Evolutionary conservation across 2,797 vertebrate species (phyloP), one percentile per base, ranked within the genome.

Genomic region (Neoniphon sammara): DNA sequence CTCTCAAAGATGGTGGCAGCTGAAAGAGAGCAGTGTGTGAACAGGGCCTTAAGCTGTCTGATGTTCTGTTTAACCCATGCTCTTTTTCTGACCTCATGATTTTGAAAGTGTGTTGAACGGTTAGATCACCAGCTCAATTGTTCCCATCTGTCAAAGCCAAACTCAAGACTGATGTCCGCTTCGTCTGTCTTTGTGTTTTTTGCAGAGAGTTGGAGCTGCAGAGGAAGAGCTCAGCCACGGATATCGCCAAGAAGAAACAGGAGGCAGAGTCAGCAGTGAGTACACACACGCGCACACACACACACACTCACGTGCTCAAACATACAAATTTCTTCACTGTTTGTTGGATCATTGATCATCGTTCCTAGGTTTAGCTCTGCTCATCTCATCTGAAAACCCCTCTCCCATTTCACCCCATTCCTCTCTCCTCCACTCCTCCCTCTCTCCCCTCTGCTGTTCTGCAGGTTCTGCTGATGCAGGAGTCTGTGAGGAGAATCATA

Each of bases 391-490:
- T 72, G 56, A 74, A 80, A 83, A 75, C 17, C 36, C 70, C 17
- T 27, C 46, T 73, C 55, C 67, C 56, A 56, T 76, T 66, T 52
- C 62, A 8, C 75, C 59, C 53, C 72, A 17, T 82, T 81, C 85
- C 58, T n/a, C 54, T 56, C 47, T 55, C 60, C 49, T 31, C 23
- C 20, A 7, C 49, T 20, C 17, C 17, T 70, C 68, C 30, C 17
- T 54, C 42, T 68, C 69, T 82, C n/a, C 66, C 81, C 77, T 78
- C 2, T 83, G 83, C 66, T 91, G 65, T 78, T 77, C 64, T 80
- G 73, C 87, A 99, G 98, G 96, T 99, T 75, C 92, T 96, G 88
- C 86, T 99, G 92, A 99, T 99, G 98, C 98, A 99, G 75, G 98
- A 99, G 77, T 98, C 97, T 42, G 97, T 99, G 84, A 95, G 95